Conservation (phyloP, 2,888 invertebrate genomes). For the Cistogaster globosa region DNA sequence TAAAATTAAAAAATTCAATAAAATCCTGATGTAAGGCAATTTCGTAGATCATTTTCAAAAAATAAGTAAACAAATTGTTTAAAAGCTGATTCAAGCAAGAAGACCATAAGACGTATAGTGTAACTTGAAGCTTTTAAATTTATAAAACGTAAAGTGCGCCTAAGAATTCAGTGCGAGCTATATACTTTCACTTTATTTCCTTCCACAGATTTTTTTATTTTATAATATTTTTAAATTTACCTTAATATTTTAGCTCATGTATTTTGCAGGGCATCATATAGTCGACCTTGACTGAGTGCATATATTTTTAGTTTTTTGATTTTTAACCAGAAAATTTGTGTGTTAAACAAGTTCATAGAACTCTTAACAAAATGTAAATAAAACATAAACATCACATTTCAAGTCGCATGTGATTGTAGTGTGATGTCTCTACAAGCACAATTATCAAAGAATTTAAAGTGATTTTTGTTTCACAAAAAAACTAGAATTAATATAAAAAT, state of each 20-base stretch:
- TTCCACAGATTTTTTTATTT: too few relatives aligned
- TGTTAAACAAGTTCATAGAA: constrained; percentile 66
- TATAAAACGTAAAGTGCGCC: too few relatives aligned
- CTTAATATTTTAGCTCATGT: neutral
- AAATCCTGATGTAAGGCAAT: too few relatives aligned
- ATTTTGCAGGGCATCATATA: constrained; percentile 31
- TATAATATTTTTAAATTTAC: neutral
- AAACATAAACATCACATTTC: constrained; percentile 47
- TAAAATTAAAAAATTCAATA: too few relatives aligned
- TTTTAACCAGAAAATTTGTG: constrained; percentile 28
- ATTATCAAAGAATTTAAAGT: constrained; percentile 38
- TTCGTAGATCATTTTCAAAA: too few relatives aligned
- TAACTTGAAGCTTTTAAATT: too few relatives aligned
- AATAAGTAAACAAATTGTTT: too few relatives aligned
- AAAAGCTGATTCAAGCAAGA: too few relatives aligned
- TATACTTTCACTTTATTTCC: too few relatives aligned
- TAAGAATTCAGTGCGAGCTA: too few relatives aligned
- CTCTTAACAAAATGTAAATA: constrained; percentile 59
- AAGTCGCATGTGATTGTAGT: constrained; percentile 9
- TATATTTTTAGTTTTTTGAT: constrained; percentile 18
- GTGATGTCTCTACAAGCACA: constrained; percentile 29
- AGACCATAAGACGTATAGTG: too few relatives aligned
- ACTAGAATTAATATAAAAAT: constrained; percentile 47
- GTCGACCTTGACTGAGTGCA: constrained; percentile 26
- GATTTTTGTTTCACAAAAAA: constrained; percentile 41